Evolutionary conservation across 1,140 invertebrate species (phyloP).

Genomic region (Lepidurus arcticus): DNA sequence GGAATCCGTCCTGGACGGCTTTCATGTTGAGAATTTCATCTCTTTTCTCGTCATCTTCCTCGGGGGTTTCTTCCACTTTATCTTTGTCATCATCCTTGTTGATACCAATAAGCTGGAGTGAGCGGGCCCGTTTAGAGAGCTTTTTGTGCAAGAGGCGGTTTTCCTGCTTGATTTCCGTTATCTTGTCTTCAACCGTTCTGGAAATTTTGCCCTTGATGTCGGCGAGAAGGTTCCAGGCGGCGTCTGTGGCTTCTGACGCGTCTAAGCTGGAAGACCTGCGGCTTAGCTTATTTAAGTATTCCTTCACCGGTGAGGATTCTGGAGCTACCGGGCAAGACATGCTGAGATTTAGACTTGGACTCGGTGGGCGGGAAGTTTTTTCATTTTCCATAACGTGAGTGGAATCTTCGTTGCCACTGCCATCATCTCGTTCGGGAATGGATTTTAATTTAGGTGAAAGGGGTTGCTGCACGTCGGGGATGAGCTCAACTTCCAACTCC

Average conservation of each 20-base stretch:
- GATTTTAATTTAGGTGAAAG: not conserved
- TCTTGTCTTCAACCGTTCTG: conserved; percentile 28
- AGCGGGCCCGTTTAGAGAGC: not conserved
- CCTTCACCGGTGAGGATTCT: not conserved
- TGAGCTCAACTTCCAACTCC: not conserved
- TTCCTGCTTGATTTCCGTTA: conserved; percentile 24
- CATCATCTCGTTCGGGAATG: conserved; percentile 1
- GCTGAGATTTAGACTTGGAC: not conserved
- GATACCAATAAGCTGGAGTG: not conserved
- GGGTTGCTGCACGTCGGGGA: not conserved
- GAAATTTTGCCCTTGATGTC: conserved; percentile 25
- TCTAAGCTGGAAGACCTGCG: not conserved
- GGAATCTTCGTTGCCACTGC: not conserved
- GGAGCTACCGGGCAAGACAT: not conserved
- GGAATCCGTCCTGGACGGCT: conserved; percentile 9
- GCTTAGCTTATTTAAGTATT: not conserved
- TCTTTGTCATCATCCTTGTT: not conserved
- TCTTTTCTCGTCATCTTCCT: not conserved
- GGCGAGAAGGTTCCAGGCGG: not conserved
- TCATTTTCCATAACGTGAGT: not conserved
- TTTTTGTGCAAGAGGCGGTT: conserved; percentile 13
- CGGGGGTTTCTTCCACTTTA: not conserved
- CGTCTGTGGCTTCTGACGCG: conserved; percentile 12
- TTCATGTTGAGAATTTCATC: not conserved
- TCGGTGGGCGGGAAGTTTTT: not conserved